phyloP scores from a whole-genome alignment of 1,140 invertebrate species.

The Leptoteleia sp. region DNA sequence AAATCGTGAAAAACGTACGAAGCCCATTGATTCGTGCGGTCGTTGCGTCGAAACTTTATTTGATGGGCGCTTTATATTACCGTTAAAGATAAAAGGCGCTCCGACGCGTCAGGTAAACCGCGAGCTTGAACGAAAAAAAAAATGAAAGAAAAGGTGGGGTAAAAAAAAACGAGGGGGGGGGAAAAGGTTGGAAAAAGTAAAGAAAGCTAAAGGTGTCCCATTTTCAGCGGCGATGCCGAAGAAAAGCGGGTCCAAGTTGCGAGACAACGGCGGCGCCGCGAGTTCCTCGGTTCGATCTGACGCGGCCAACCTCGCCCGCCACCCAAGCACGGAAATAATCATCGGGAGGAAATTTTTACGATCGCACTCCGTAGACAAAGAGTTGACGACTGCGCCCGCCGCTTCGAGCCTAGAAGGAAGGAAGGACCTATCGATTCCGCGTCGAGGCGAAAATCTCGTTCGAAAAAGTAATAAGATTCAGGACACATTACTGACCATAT shows the following conservation, averaged over 20 bases:
- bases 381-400: conserved; percentile 61
- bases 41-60: conserved; percentile 42
- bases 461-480: conserved; percentile 63
- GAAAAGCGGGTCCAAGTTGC: conserved; percentile 42
- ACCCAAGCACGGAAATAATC: conserved; percentile 62
- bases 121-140: conserved; percentile 16
- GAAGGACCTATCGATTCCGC: conserved; percentile 57
- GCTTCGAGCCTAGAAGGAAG: conserved; percentile 34
- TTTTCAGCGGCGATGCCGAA: conserved; percentile 51
- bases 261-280: conserved; percentile 21
- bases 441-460: conserved; percentile 49
- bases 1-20: conserved; percentile 36
- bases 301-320: conserved; percentile 23
- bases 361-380: conserved; percentile 65
- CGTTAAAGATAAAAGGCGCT: conserved; percentile 44
- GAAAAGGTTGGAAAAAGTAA: no score
- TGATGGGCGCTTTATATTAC: conserved; percentile 40
- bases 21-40: conserved; percentile 36
- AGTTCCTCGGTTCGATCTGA: conserved; percentile 33
- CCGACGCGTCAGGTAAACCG: conserved; percentile 49
- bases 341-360: conserved; percentile 65
- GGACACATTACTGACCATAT: conserved; percentile 61
- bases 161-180: no score
- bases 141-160: no score
- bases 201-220: conserved; percentile 34